Evolutionary conservation across 2,113 vertebrate species (phyloP).

Genomic region (Petroica traversi): DNA sequence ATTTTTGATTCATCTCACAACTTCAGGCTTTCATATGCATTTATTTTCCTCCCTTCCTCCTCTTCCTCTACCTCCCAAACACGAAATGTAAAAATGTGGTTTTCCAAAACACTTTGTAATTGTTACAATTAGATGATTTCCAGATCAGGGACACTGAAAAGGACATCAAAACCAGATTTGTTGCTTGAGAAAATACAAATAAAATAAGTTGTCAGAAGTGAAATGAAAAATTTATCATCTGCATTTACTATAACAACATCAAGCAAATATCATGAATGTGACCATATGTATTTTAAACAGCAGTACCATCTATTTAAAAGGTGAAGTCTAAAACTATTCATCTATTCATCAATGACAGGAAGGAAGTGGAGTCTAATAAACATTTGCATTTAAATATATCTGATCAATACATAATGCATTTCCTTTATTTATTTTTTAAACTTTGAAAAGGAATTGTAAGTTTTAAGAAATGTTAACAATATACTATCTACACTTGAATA

Average conservation of each 20-base stretch:
- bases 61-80: neutral
- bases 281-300: neutral
- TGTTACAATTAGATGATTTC: neutral
- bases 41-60: neutral
- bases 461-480: neutral
- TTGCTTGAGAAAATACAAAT: neutral
- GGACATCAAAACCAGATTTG: neutral
- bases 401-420: neutral
- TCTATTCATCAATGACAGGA: neutral
- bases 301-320: neutral
- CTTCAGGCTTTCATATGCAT: neutral
- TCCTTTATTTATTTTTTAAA: neutral
- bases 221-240: neutral
- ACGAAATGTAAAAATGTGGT: neutral
- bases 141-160: neutral
- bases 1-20: neutral
- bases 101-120: neutral
- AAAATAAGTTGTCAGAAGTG: neutral
- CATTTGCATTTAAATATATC: neutral
- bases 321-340: neutral
- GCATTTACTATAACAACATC: neutral
- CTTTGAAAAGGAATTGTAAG: neutral
- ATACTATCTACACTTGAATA: neutral
- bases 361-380: neutral
- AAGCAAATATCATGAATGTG: neutral